Base-by-base conservation (phyloP, 2,113 vertebrate species). In the Hipposideros armiger region DNA sequence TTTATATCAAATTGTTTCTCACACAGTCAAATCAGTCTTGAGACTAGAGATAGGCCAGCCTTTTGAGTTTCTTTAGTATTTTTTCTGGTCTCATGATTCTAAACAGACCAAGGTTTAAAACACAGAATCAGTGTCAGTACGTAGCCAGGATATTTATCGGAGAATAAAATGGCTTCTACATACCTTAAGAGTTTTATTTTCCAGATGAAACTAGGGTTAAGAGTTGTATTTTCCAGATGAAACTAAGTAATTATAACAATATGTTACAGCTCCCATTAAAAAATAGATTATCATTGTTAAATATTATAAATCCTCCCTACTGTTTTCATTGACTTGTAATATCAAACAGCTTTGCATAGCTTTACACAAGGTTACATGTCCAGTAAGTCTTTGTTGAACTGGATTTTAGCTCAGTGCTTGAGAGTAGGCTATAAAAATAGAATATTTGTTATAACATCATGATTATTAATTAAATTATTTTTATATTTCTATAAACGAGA, bases 301-400 rank as follows among this genome's bases (percentile, higher is more conserved):
- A 32, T 92, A 91, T 69, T 85, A 11, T 74, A 36, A 76, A 17
- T 66, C 16, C 11, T 26, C 64, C n/a, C 17, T 81, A 13, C 56
- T 73, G 5, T 92, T 92, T 81, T 92, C 62, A 58, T 19, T 90
- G 70, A 83, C 17, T 95, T 83, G 66, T 80, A 62, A 47, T 91
- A 76, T 72, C n/a, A 84, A 66, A 8, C 42, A 66, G 54, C 58
- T 36, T 91, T 62, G 26, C 42, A 42, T 87, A 96, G 40, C 11
- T 91, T 93, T 56, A 70, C 15, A 87, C 22, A 54, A 24, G 69
- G 17, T 93, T 76, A 82, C 36, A 26, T 85, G 22, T 81, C 28
- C 14, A 47, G 0, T 87, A 77, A 82, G 30, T 62, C 58, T 82
- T 74, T 64, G 16, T 81, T 64, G 47, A 60, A 42, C 66, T 94